A percentile compares a stretch with the other conserved stretches of the same genome.
These are phyloP conservation scores for Ptychoptera contaminata DNA, from an alignment of 2,888 invertebrate genomes.

Conservation along the genomic window DNA sequence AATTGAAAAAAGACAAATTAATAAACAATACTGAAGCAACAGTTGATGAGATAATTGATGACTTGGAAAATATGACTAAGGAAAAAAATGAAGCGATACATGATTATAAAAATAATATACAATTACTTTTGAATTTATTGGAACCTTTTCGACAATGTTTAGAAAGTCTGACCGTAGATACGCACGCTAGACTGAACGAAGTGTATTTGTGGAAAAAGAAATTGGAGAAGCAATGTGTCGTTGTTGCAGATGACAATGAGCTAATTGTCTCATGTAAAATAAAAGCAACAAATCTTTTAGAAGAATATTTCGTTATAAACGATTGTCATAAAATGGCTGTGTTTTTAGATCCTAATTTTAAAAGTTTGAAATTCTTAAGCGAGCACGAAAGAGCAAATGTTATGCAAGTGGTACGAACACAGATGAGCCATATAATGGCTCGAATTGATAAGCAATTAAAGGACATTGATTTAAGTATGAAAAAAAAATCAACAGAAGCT, in stretches of 20 bases:
- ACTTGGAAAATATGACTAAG: no score
- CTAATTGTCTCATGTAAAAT: slow-evolving; percentile 5
- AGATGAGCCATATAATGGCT: slow-evolving; percentile 1
- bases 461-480: background rate
- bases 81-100: no score
- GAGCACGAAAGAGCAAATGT: slow-evolving; percentile 5
- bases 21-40: no score
- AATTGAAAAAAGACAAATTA: no score
- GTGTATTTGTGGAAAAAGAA: slow-evolving; percentile 11
- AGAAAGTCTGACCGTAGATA: background rate
- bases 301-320: slow-evolving; percentile 8
- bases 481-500: background rate
- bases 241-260: slow-evolving; percentile 3
- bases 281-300: slow-evolving; percentile 2
- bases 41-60: no score
- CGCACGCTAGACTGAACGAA: slow-evolving; percentile 6
- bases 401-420: slow-evolving; percentile 4
- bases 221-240: slow-evolving; percentile 7
- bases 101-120: background rate
- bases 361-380: slow-evolving; percentile 10
- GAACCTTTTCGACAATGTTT: slow-evolving; percentile 3
- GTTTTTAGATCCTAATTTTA: slow-evolving; percentile 11
- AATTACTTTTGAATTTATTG: background rate
- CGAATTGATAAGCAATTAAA: background rate
- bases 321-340: slow-evolving; percentile 10